These are phyloP conservation scores for Lycia hirtaria DNA, from an alignment of 2,888 invertebrate species.

Conservation along the genomic window DNA sequence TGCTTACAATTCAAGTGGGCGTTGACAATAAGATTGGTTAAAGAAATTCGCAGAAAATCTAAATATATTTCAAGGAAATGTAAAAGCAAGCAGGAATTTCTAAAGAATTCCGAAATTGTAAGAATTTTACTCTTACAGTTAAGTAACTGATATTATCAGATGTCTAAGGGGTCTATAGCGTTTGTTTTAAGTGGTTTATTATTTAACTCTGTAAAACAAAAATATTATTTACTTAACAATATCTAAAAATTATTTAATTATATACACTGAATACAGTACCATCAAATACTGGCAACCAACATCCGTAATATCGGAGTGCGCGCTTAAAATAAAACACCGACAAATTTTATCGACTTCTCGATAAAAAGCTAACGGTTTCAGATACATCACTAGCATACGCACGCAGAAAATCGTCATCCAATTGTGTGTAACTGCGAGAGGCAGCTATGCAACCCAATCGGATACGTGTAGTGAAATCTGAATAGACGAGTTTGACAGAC, in stretches of 20 bases:
- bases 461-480: slow-evolving; percentile 58
- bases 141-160: too few relatives aligned
- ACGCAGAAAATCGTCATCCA: slow-evolving; percentile 71
- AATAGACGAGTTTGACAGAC: slow-evolving; percentile 12
- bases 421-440: slow-evolving; percentile 59
- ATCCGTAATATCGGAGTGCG: not conserved
- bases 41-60: not conserved
- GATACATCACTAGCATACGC: slow-evolving; percentile 55
- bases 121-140: too few relatives aligned
- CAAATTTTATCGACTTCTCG: not conserved
- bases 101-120: too few relatives aligned
- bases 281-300: too few relatives aligned
- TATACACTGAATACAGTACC: too few relatives aligned
- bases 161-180: too few relatives aligned
- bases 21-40: not conserved
- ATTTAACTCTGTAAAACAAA: too few relatives aligned
- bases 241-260: not conserved
- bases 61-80: not conserved
- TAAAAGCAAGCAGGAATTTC: too few relatives aligned
- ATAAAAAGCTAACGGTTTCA: not conserved
- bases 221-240: not conserved
- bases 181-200: too few relatives aligned
- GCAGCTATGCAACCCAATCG: slow-evolving; percentile 62
- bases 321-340: not conserved
- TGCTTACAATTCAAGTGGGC: not conserved